Evolutionary conservation across 2,888 invertebrate genomes (phyloP).

Genomic region (Heliconius ethilla): DNA sequence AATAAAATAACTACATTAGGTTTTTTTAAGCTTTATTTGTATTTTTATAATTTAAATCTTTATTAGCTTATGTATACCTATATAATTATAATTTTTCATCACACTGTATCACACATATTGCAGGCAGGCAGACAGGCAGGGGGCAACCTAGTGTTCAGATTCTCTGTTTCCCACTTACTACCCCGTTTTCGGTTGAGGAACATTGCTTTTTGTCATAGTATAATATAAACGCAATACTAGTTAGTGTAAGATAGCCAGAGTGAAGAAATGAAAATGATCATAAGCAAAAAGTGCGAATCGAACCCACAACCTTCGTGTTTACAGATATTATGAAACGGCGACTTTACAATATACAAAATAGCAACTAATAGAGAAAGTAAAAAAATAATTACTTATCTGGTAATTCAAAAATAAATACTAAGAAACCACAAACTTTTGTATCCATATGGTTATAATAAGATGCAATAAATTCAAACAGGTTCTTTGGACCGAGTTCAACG

Average conservation of each 20-base stretch:
- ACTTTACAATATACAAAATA: too few species aligned
- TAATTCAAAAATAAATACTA: neutral
- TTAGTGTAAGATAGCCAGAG: too few species aligned
- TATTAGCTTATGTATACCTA: neutral
- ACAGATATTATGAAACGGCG: too few species aligned
- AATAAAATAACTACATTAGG: constrained; percentile 23
- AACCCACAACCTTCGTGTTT: too few species aligned
- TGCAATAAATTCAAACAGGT: constrained; percentile 6
- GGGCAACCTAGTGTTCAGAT: neutral
- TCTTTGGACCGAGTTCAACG: neutral
- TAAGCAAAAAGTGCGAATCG: too few species aligned
- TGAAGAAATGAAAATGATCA: too few species aligned
- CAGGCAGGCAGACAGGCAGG: neutral
- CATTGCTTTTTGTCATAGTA: too few species aligned
- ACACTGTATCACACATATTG: neutral
- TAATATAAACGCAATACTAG: too few species aligned
- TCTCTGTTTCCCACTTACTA: neutral
- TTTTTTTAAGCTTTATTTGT: constrained; percentile 1
- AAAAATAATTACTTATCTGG: neutral
- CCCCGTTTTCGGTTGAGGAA: too few species aligned
- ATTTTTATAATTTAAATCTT: neutral
- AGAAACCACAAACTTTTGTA: neutral
- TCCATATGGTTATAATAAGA: neutral
- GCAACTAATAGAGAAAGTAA: neutral
- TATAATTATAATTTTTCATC: neutral